Conservation (phyloP, 2,113 vertebrate species). For the Eonycteris spelaea region DNA sequence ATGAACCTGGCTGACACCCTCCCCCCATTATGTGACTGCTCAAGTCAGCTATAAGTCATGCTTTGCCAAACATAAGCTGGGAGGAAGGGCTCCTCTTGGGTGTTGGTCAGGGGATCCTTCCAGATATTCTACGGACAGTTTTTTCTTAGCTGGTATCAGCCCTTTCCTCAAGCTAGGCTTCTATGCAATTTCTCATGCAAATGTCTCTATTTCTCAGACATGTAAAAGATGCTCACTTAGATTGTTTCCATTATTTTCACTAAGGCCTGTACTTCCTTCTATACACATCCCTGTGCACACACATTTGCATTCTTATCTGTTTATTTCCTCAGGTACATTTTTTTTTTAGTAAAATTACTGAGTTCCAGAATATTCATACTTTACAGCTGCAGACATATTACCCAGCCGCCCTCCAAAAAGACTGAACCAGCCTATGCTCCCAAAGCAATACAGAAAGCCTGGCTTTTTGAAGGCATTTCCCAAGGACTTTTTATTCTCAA, state of each 20-base stretch:
- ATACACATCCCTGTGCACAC: neutral
- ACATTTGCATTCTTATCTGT: neutral
- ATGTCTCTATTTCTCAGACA: neutral
- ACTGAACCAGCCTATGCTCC: neutral
- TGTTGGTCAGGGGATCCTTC: neutral
- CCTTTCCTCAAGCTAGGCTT: neutral
- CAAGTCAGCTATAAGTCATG: fast-evolving
- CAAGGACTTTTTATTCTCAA: neutral
- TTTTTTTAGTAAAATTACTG: neutral
- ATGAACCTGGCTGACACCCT: neutral
- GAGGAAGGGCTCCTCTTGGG: neutral
- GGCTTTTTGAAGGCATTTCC: neutral
- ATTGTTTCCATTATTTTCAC: neutral
- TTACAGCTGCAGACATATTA: neutral
- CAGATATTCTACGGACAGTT: neutral
- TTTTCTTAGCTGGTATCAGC: neutral
- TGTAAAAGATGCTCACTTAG: neutral
- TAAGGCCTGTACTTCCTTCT: neutral
- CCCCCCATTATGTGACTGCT: neutral
- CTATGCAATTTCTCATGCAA: neutral
- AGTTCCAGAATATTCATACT: neutral
- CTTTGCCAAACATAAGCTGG: neutral
- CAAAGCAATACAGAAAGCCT: neutral
- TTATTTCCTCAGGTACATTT: neutral
- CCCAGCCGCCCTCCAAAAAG: neutral